Conservation (phyloP, 2,888 invertebrate species). For the Cosmia trapezina region DNA sequence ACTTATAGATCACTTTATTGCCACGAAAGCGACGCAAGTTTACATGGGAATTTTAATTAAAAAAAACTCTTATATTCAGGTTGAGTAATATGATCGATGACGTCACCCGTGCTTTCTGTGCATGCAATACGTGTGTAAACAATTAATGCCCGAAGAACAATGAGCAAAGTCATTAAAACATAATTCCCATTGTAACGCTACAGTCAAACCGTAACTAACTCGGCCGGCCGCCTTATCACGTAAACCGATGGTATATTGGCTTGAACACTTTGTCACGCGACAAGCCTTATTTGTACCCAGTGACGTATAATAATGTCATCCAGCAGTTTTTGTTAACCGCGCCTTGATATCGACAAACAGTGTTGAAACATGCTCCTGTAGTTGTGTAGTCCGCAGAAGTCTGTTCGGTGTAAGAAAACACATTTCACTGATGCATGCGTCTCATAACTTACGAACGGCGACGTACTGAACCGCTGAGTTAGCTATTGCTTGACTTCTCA, state of each 20-base stretch:
- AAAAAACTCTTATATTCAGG: constrained; percentile 54
- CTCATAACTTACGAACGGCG: constrained; percentile 67
- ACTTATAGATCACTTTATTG: constrained; percentile 47
- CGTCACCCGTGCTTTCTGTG: constrained; percentile 60
- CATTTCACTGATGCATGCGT: constrained; percentile 66
- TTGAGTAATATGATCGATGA: constrained; percentile 59
- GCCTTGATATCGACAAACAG: constrained; percentile 38
- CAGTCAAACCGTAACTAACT: constrained; percentile 67
- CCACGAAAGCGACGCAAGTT: constrained; percentile 25
- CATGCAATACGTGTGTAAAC: constrained; percentile 72
- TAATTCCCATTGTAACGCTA: constrained; percentile 74
- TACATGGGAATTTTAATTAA: constrained; percentile 46
- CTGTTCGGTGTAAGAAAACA: constrained; percentile 56
- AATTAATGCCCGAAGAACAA: constrained; percentile 75
- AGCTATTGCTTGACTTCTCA: constrained; percentile 67
- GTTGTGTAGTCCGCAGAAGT: constrained; percentile 24
- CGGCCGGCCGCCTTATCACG: constrained; percentile 70
- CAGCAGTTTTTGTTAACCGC: constrained; percentile 46
- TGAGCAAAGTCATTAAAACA: constrained; percentile 73
- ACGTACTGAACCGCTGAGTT: constrained; percentile 64
- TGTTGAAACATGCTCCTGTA: constrained; percentile 38
- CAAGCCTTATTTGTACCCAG: constrained; percentile 69
- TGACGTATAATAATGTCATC: constrained; percentile 60
- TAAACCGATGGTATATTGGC: constrained; percentile 74
- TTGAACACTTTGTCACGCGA: constrained; percentile 73